Base-by-base conservation (phyloP, 2,888 invertebrate genomes). In the Hololepta plana region DNA sequence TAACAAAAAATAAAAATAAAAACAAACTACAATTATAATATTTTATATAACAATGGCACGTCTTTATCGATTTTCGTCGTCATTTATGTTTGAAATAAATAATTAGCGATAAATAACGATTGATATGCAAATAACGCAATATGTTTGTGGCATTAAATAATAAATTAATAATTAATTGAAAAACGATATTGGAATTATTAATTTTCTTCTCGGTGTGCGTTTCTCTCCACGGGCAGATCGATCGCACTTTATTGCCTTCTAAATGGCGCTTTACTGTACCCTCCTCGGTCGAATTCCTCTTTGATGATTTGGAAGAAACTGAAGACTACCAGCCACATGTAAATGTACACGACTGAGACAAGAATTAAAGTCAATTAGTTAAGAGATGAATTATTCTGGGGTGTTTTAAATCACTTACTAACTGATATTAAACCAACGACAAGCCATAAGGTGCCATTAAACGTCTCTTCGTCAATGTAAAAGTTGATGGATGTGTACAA, bases 241-340 rank as follows among this genome's bases (percentile, higher is more conserved):
- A n/a, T n/a, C n/a, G n/a, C n/a, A n/a, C n/a, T n/a, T n/a, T 46
- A 46, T 25, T 48, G 46, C 34, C 54, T 42, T 36, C 57, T 59
- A 44, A 76, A 76, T 0, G 76, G 75, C 33, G 74, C 72, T 45
- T 73, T 75, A 36, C 67, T 63, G 53, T 80, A 80, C n/a, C 72
- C 60, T 22, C 77, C 76, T 39, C 70, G 65, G 41, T 70, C 72
- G 31, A 71, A 67, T 39, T 79, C 76, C 35, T 72, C 67, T 36
- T 64, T 60, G 20, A 76, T 62, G 36, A 73, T 64, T 38, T 72
- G 62, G 51, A 77, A 84, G 51, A 76, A 77, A 45, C 81, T 82
- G 62, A 74, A 82, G 26, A 80, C 77, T 26, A 84, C 81, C 40
- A 70, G 62, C 82, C 84, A 84, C 49, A 81, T 64, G 55, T 81